phyloP scores from a whole-genome alignment of 2,797 vertebrate species.

The Eulemur mongoz region DNA sequence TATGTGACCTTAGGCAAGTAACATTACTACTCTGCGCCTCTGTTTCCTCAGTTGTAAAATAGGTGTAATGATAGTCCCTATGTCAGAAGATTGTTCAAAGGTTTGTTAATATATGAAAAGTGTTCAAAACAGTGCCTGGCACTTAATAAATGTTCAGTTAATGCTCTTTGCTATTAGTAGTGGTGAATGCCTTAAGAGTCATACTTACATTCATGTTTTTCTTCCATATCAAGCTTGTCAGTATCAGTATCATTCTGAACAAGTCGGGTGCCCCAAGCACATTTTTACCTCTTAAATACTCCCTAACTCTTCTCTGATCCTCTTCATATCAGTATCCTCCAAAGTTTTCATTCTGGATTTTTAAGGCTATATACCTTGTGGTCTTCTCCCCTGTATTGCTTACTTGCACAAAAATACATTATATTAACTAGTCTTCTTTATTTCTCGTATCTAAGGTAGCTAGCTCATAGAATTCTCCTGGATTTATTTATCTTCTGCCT shows the following conservation, averaged over 20 bases:
- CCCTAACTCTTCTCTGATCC: background rate
- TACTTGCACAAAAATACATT: background rate
- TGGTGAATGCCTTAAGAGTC: background rate
- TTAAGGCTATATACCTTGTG: background rate
- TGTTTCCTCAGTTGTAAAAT: background rate
- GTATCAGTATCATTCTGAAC: background rate
- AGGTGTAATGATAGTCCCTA: background rate
- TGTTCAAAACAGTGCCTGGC: background rate
- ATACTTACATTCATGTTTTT: background rate
- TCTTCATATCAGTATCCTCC: background rate
- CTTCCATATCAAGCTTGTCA: background rate
- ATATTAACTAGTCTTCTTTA: background rate
- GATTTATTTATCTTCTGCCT: constrained; percentile 25
- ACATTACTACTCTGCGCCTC: background rate
- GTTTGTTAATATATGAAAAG: background rate
- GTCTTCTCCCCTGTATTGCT: background rate
- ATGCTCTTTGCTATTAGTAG: background rate
- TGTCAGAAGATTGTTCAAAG: background rate
- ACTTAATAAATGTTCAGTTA: background rate
- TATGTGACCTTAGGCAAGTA: background rate
- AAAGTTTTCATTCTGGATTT: background rate
- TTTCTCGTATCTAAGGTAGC: background rate
- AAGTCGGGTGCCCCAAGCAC: background rate
- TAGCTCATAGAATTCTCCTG: background rate
- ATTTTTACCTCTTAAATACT: background rate